Percentiles rank a stretch among this genome's conserved stretches.
Evolutionary conservation across 2,797 vertebrate genomes (phyloP).

Genomic region (Monodelphis domestica): DNA sequence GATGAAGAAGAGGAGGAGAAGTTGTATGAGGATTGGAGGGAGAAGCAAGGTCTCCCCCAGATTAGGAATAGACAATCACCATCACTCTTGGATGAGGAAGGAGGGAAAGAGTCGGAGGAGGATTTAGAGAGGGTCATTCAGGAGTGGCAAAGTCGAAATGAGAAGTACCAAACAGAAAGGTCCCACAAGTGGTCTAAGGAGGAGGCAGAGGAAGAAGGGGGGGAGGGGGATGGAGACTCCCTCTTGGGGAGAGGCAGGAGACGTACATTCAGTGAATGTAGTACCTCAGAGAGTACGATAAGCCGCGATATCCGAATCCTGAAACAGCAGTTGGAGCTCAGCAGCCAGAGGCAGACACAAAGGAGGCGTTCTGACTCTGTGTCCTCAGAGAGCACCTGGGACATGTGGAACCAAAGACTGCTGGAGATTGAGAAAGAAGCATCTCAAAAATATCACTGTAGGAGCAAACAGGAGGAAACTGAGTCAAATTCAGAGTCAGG

Average conservation of each 20-base stretch:
- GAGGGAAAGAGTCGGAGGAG: slow-evolving; percentile 79
- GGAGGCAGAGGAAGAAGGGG: slow-evolving; percentile 82
- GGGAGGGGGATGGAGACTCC: slow-evolving; percentile 76
- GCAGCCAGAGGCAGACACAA: slow-evolving; percentile 70
- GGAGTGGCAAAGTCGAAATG: slow-evolving; percentile 95
- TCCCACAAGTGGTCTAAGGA: slow-evolving; percentile 85
- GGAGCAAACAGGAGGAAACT: slow-evolving; percentile 72
- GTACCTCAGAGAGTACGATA: slow-evolving; percentile 89
- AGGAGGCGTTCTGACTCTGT: slow-evolving; percentile 82
- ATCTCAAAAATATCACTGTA: slow-evolving; percentile 82
- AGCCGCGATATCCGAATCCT: slow-evolving; percentile 89
- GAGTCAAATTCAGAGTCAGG: slow-evolving; percentile 69
- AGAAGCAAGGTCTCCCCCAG: slow-evolving; percentile 78
- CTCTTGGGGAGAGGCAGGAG: slow-evolving; percentile 40
- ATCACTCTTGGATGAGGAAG: slow-evolving; percentile 63
- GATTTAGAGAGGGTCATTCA: slow-evolving; percentile 87
- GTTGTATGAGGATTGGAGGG: slow-evolving; percentile 84
- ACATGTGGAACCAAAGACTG: slow-evolving; percentile 93
- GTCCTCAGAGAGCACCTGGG: slow-evolving; percentile 91
- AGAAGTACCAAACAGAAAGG: slow-evolving; percentile 88
- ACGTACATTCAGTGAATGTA: slow-evolving; percentile 72
- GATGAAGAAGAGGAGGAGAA: slow-evolving; percentile 86
- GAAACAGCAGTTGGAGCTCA: slow-evolving; percentile 86
- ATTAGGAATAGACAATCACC: slow-evolving; percentile 50
- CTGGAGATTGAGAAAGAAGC: slow-evolving; percentile 93